A percentile compares a stretch with the other conserved stretches of the same genome.
Conservation (phyloP, 2,113 vertebrate genomes). For the Chelonoidis abingdonii region DNA sequence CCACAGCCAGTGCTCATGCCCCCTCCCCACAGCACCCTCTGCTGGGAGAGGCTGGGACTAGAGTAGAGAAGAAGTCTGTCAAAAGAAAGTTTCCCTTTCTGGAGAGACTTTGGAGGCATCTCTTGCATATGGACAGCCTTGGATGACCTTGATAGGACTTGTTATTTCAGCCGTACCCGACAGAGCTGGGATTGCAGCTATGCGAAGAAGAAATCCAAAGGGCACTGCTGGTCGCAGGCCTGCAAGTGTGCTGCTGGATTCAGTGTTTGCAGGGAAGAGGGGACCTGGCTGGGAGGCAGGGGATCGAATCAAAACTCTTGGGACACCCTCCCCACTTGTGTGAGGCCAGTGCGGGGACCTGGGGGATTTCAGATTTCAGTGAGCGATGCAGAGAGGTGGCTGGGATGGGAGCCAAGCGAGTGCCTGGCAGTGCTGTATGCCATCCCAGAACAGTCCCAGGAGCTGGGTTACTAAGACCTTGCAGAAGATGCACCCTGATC, state of each 20-base stretch:
- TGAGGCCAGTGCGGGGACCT: too few species aligned
- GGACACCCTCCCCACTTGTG: too few species aligned
- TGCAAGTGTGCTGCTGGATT: not conserved
- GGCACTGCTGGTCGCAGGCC: not conserved
- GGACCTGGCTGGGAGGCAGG: not conserved
- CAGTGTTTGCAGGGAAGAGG: not conserved
- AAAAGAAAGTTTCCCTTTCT: not conserved
- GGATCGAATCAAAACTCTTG: not conserved
- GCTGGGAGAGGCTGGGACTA: not conserved
- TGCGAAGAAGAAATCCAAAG: not conserved
- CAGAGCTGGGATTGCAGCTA: not conserved
- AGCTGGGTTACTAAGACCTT: too few species aligned
- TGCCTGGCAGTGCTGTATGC: too few species aligned
- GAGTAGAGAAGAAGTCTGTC: not conserved
- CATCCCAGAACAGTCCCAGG: too few species aligned
- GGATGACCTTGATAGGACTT: constrained; percentile 25
- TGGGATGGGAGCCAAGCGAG: not conserved
- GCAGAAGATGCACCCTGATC: too few species aligned
- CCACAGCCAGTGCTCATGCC: not conserved
- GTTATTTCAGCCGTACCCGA: constrained; percentile 26
- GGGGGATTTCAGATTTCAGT: too few species aligned
- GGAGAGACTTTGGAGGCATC: not conserved
- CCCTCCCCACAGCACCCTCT: not conserved
- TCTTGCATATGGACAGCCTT: not conserved
- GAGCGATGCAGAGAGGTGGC: too few species aligned